Conservation (phyloP, 2,888 invertebrate genomes). For the Epinotia bilunana region DNA sequence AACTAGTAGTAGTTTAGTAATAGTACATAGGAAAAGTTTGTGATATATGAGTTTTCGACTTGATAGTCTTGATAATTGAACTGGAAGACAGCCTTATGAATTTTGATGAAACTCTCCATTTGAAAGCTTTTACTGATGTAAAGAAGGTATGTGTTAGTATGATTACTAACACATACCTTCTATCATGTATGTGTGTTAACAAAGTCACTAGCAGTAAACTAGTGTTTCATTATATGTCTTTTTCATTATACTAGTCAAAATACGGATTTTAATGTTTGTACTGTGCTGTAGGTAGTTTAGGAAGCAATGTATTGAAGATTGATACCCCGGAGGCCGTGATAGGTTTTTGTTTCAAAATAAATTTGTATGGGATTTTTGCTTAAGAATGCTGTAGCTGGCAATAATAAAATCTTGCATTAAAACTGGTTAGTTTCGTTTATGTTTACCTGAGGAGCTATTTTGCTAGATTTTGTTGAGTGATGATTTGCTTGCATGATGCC, state of each 20-base stretch:
- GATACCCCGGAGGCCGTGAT: conserved; percentile 63
- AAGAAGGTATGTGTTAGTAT: no score
- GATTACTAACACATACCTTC: no score
- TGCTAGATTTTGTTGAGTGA: background rate
- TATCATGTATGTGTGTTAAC: no score
- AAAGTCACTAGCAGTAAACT: no score
- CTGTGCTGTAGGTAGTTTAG: conserved; percentile 63
- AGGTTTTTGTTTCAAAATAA: conserved; percentile 54
- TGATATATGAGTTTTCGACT: no score
- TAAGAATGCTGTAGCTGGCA: conserved; percentile 22
- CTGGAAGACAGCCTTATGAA: no score
- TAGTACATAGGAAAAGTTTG: no score
- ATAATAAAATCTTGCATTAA: conserved; percentile 9
- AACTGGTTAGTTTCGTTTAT: conserved; percentile 16
- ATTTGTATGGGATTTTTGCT: conserved; percentile 36
- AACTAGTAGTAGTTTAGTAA: no score
- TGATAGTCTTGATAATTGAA: no score
- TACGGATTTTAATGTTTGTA: background rate
- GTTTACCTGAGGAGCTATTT: background rate
- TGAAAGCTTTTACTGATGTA: no score
- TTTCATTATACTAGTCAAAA: background rate
- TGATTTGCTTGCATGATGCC: background rate
- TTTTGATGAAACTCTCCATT: no score
- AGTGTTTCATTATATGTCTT: background rate
- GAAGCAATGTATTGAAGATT: conserved; percentile 73